phyloP scores from a whole-genome alignment of 2,888 invertebrate species.

The Trissoscelio sp. region DNA sequence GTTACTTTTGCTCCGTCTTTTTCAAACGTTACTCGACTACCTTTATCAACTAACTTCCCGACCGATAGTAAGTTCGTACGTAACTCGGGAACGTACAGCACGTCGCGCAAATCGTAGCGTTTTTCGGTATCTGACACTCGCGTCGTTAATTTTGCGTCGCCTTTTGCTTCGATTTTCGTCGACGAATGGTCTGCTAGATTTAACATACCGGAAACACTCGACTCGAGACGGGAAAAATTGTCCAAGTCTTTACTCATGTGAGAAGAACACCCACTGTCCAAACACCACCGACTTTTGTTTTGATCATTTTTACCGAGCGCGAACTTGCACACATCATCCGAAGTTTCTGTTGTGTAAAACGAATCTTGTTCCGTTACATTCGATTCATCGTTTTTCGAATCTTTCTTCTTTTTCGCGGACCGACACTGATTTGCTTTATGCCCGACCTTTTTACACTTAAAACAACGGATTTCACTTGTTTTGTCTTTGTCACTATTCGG shows the following conservation, averaged over 20 bases:
- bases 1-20: constrained; percentile 9
- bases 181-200: constrained; percentile 17
- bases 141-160: constrained; percentile 20
- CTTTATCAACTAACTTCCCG: constrained; percentile 29
- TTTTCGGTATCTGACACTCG: not conserved
- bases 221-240: constrained; percentile 6
- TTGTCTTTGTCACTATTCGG: not conserved
- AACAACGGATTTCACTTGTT: not conserved
- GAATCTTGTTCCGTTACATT: not conserved
- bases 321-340: not conserved
- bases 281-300: constrained; percentile 13
- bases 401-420: not conserved
- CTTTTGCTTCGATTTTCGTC: constrained; percentile 24
- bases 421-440: not conserved
- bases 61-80: constrained; percentile 29
- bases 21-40: constrained; percentile 13
- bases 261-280: constrained; percentile 59
- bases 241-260: constrained; percentile 54
- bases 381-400: not conserved
- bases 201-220: not conserved
- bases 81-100: constrained; percentile 34
- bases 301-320: not conserved
- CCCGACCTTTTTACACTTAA: constrained; percentile 9
- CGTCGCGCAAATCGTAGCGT: constrained; percentile 1
- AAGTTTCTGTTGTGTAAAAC: not conserved